phyloP scores from a whole-genome alignment of 35 echinoderm and acorn worm genomes.

The Eucidaris tribuloides region DNA sequence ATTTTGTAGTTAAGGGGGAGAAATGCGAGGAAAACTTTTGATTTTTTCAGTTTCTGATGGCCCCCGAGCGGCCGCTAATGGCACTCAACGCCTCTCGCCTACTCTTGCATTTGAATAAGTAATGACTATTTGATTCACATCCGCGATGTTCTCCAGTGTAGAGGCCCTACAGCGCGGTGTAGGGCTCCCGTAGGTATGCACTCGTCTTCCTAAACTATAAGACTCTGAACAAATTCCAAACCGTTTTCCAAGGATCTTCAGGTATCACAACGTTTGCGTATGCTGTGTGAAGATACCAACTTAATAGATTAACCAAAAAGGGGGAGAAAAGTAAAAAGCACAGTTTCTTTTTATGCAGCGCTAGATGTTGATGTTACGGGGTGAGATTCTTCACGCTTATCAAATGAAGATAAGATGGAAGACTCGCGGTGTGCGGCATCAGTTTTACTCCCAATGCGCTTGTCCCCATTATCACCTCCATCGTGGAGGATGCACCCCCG shows the following conservation, averaged over 20 bases:
- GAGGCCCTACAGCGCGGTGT: conserved; percentile 26
- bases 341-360: too few relatives aligned
- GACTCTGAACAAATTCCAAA: conserved; percentile 15
- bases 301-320: too few relatives aligned
- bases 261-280: conserved; percentile 23
- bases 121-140: conserved; percentile 31
- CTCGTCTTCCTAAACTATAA: not conserved
- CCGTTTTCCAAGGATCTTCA: not conserved
- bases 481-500: too few relatives aligned
- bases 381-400: too few relatives aligned
- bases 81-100: conserved; percentile 13
- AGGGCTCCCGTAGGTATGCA: conserved; percentile 19
- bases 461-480: too few relatives aligned
- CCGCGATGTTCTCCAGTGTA: not conserved
- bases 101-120: conserved; percentile 32
- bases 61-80: conserved; percentile 29
- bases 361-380: too few relatives aligned
- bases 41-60: not conserved
- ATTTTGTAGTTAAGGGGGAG: not conserved
- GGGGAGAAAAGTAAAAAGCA: too few relatives aligned
- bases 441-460: too few relatives aligned
- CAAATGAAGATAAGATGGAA: too few relatives aligned
- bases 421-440: too few relatives aligned
- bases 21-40: not conserved
- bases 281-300: too few relatives aligned